Evolutionary conservation across 2,113 vertebrate genomes (phyloP), one percentile per base, ranked within the genome.

Genomic region (Cathartes aura): DNA sequence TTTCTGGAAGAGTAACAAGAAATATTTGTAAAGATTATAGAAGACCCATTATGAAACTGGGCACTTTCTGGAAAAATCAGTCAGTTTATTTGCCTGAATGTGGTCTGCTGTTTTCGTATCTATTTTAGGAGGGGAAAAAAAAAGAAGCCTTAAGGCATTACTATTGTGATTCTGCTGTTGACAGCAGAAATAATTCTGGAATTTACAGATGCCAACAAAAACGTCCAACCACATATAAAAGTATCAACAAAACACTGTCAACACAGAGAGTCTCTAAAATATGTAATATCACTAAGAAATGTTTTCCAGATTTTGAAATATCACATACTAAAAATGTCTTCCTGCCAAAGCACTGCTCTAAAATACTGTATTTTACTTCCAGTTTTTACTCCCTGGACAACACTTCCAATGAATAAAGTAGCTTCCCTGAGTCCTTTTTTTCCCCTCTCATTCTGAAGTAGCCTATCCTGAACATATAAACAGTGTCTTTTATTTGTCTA

Each of bases 221-320:
- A 45, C 3, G 5, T 87, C 32, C 52, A 91, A 48, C 34, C 47
- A 75, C 30, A 43, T 45, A 88, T 70, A 76, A 76, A 93, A 92
- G 30, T 76, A 94, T 85, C 47, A 93, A 75, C 48, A 79, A 95
- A 80, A 29, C 3, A 8, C 71, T 72, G 48, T 67, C 70, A 94
- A 87, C 40, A 85, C 24, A 76, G n/a, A 11, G 30, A 91, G 73
- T 70, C 26, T 89, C 56, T 94, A 93, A 95, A 90, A 76, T 81
- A 73, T 32, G 52, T 97, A 86, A 45, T 93, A 88, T 60, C n/a
- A 68, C 60, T 11, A 68, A 70, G 53, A 76, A 91, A 82, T 72
- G 36, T 86, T 92, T 94, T 86, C 82, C 74, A 83, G 90, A 94
- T 82, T 97, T 94, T 95, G 90, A 95, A 97, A 95, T 96, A 92